Percentiles rank a stretch among this genome's conserved stretches.
phyloP scores from a whole-genome alignment of 2,797 vertebrate genomes.

The Silurus aristotelis region DNA sequence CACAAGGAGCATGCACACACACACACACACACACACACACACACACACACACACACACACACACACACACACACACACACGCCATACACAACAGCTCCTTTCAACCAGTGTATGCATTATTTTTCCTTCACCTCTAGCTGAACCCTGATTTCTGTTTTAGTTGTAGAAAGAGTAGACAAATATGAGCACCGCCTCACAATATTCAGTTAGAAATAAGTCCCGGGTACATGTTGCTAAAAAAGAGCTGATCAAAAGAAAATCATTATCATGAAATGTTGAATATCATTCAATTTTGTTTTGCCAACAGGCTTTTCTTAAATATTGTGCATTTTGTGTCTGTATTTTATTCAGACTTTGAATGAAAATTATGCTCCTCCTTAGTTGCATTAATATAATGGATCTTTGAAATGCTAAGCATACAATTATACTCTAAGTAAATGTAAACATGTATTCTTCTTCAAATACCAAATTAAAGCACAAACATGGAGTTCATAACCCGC shows the following conservation, averaged over 20 bases:
- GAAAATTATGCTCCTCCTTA: background rate
- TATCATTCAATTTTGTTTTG: background rate
- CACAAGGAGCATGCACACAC: background rate
- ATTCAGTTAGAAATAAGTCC: background rate
- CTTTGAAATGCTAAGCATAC: slow-evolving; percentile 7
- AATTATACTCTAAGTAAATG: background rate
- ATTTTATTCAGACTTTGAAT: background rate
- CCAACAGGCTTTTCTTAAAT: slow-evolving; percentile 10
- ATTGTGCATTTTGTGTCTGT: background rate
- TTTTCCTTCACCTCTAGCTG: slow-evolving; percentile 11
- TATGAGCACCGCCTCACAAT: background rate
- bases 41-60: background rate
- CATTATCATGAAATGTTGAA: background rate
- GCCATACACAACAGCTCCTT: background rate
- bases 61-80: background rate
- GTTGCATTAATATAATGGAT: background rate
- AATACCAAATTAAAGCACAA: background rate
- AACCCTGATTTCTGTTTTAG: slow-evolving; percentile 14
- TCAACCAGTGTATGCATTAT: slow-evolving; percentile 13
- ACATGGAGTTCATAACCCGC: background rate
- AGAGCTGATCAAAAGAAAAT: background rate
- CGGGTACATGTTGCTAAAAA: background rate
- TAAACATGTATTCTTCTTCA: background rate
- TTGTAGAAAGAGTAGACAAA: background rate
- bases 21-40: background rate